Base-by-base conservation (phyloP, 2,113 vertebrate genomes). In the Columbina picui region DNA sequence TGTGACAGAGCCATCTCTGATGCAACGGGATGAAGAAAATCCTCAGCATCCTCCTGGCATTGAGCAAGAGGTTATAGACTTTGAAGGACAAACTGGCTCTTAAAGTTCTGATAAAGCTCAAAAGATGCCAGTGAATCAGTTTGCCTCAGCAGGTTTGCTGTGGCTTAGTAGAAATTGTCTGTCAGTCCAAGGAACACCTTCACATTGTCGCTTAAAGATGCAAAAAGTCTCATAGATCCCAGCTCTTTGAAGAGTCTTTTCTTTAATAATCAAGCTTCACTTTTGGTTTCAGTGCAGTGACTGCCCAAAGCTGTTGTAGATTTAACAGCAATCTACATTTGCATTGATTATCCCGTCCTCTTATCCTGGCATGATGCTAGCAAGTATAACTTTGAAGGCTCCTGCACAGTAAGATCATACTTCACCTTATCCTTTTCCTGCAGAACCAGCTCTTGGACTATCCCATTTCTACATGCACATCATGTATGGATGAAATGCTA, bases 311-410 rank as follows among this genome's bases (percentile, higher is more conserved):
- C 12, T 69, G 22, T 14, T 14, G 39, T 4, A 38, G 36, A 9
- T 64, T 22, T 38, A 55, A 18, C 22, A 30, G 38, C 56, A 52
- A 60, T 27, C 57, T 36, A 2, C 26, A 3, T 26, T 74, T 69
- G 32, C 6, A 1, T 3, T 23, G 12, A 9, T 38, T 12, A 14
- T 26, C 26, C n/a, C 20, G 4, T 4, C 9, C 12, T 32, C 14
- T 65, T 41, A n/a, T 36, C 34, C 34, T 14, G 52, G 23, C 23
- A 29, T 1, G 1, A 15, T 60, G 30, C 56, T 49, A 49, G 23
- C 23, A 59, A 56, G 39, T 32, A 5, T 36, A 29, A 11, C 59
- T 52, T 49, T 36, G 34, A 73, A 21, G 21, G 30, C 8, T 86
- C 6, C 20, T 45, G 27, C 32, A 22, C 41, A 27, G 0, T 25